Percentiles rank a stretch among this genome's conserved stretches.
Conservation (phyloP, 2,113 vertebrate genomes). For the Craseonycteris thonglongyai region DNA sequence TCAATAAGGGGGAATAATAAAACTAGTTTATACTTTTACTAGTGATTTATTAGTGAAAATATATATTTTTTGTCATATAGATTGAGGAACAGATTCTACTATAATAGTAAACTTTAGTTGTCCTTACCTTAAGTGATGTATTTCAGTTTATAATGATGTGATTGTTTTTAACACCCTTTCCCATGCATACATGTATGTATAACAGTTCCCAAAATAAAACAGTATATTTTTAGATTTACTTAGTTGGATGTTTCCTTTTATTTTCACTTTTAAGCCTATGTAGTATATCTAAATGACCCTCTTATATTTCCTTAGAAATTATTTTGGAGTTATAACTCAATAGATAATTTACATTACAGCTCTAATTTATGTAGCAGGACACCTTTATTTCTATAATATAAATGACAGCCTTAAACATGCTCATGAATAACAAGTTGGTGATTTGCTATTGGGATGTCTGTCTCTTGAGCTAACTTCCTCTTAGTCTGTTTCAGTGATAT, state of each 20-base stretch:
- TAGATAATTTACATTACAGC: neutral
- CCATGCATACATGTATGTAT: neutral
- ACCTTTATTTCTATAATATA: neutral
- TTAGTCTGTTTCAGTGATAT: neutral
- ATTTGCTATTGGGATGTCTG: neutral
- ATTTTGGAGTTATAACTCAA: neutral
- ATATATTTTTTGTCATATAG: neutral
- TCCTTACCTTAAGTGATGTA: neutral
- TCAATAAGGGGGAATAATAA: neutral
- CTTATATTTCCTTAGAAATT: neutral
- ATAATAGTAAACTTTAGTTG: neutral
- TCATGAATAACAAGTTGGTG: neutral
- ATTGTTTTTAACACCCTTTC: neutral
- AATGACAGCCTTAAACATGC: neutral
- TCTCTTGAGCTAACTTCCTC: neutral
- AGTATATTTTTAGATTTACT: neutral
- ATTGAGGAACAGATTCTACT: neutral
- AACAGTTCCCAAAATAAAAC: neutral
- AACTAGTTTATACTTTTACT: neutral
- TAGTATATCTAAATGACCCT: neutral
- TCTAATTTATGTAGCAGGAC: neutral
- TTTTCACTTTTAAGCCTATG: neutral
- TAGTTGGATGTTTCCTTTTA: neutral
- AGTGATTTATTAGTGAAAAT: neutral
- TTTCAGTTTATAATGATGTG: neutral